phyloP scores from a whole-genome alignment of 2,888 invertebrate genomes.

The Ferdinandea cuprea region DNA sequence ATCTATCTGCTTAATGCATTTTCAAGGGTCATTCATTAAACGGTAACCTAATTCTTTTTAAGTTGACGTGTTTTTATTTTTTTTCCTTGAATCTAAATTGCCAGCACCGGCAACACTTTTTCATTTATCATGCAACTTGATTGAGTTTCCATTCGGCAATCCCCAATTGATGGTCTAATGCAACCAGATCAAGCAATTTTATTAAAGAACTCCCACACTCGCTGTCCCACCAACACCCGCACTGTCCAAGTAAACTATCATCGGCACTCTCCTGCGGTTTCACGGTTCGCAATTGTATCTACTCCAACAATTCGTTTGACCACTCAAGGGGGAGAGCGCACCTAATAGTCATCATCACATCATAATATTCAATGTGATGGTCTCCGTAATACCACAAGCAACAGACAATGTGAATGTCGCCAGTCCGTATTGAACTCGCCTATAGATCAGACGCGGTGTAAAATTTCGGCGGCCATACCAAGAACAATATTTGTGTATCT shows the following conservation, averaged over 20 bases:
- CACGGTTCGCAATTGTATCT: slow-evolving; percentile 15
- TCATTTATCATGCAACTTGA: slow-evolving; percentile 4
- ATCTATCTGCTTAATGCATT: too few species aligned
- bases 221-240: neutral
- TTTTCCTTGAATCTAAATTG: neutral
- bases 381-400: slow-evolving; percentile 1
- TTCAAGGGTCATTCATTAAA: too few species aligned
- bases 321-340: slow-evolving; percentile 25
- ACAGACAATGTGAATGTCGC: neutral
- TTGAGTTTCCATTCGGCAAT: neutral
- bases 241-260: slow-evolving; percentile 4
- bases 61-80: too few species aligned
- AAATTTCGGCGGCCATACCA: neutral
- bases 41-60: too few species aligned
- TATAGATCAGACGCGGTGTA: slow-evolving; percentile 17
- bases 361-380: neutral
- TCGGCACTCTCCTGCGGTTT: slow-evolving; percentile 28
- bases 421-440: slow-evolving; percentile 37
- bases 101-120: slow-evolving; percentile 20
- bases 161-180: neutral
- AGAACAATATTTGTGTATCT: neutral
- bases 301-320: slow-evolving; percentile 21
- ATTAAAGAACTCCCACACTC: slow-evolving; percentile 20
- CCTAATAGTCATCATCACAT: slow-evolving; percentile 17
- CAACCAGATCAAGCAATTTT: slow-evolving; percentile 1